phyloP scores from a whole-genome alignment of 2,888 invertebrate species.

The Anaspis maculata region DNA sequence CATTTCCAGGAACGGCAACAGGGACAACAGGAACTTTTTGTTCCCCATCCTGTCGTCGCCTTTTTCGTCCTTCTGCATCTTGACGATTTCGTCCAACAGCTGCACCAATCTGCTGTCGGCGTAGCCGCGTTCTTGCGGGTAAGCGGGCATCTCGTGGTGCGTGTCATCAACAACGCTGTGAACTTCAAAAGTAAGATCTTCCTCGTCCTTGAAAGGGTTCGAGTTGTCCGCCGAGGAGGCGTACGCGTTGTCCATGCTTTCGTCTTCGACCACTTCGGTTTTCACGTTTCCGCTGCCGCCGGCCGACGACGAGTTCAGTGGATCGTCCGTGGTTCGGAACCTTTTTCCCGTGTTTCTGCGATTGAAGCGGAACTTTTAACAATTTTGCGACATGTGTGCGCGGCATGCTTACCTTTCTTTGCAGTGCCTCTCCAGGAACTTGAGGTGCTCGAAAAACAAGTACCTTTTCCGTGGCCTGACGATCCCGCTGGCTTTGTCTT shows the following conservation, averaged over 20 bases:
- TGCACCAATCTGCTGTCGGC: too few relatives aligned
- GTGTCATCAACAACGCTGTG: too few relatives aligned
- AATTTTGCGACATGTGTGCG: too few relatives aligned
- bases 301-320: too few relatives aligned
- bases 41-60: slow-evolving; percentile 30
- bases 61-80: slow-evolving; percentile 25
- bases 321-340: too few relatives aligned
- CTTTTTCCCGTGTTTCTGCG: too few relatives aligned
- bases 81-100: slow-evolving; percentile 16
- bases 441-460: slow-evolving; percentile 24
- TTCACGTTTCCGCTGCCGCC: too few relatives aligned
- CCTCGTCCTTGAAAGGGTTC: slow-evolving; percentile 4
- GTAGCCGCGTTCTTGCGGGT: too few relatives aligned
- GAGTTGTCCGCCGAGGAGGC: slow-evolving; percentile 3
- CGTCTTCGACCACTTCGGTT: slow-evolving; percentile 5
- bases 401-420: too few relatives aligned
- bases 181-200: slow-evolving; percentile 5
- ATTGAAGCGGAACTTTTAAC: too few relatives aligned
- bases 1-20: slow-evolving; percentile 30
- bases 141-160: too few relatives aligned
- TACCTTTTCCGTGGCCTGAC: slow-evolving; percentile 20
- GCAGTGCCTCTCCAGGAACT: slow-evolving; percentile 17
- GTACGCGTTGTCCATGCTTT: slow-evolving; percentile 4
- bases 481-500: slow-evolving; percentile 17
- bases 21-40: slow-evolving; percentile 28